Evolutionary conservation across 2,113 vertebrate species (phyloP), one percentile per base, ranked within the genome.

Genomic region (Daboia siamensis): DNA sequence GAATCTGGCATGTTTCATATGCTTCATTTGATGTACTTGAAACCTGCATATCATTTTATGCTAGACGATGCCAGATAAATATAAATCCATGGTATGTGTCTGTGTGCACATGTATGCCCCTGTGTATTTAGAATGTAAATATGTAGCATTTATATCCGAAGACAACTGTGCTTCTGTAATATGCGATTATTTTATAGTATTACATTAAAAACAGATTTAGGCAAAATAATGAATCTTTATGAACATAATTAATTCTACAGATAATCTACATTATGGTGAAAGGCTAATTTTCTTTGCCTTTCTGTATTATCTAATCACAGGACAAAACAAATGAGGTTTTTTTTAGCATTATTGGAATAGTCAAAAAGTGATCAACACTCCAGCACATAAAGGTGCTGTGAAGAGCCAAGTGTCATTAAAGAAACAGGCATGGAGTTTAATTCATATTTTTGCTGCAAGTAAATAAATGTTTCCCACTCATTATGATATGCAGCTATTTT

Each of bases 71-170:
- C 86, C 48, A 56, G 86, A 55, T 2, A 85, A 90, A 24, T 6
- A 21, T 44, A 44, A 80, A 44, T 80, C 33, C 7, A 80, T 10
- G 33, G 33, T 3, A 3, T 44, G 29, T 33, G 33, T 23, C 90
- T 48, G 23, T 39, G 12, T 44, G 12, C 21, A 5, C 2, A 51
- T 51, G 8, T 8, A 51, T 1, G n/a, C 29, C n/a, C 61, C 61
- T 11, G 20, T 26, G 90, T 51, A 94, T 89, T 92, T 51, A 91
- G 46, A 92, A 90, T 87, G 90, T 92, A 95, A 93, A 93, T 93
- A 90, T 91, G 84, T 20, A 39, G 8, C 20, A 7, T 57, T 6
- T 33, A 56, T 29, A 9, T 57, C 0, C 84, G 69, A 92, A 56
- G 46, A 80, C 56, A 48, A 59, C n/a, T 94, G 88, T 92, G 56